These are phyloP conservation scores for Columba janthina DNA, from an alignment of 2,113 vertebrate genomes.

Conservation along the genomic window DNA sequence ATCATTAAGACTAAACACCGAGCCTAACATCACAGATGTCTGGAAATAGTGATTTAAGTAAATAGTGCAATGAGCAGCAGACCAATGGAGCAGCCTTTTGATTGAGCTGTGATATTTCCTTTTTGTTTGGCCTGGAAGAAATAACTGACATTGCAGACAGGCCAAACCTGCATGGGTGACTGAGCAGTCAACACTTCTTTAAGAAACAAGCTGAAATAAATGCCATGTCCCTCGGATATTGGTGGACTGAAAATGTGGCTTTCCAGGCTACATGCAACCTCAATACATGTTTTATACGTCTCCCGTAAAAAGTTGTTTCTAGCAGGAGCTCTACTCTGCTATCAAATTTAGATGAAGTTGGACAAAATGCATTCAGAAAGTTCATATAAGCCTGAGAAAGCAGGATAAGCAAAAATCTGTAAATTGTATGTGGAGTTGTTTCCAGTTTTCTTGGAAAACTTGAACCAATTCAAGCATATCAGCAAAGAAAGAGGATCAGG, in stretches of 20 bases:
- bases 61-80: not conserved
- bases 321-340: not conserved
- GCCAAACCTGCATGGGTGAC: not conserved
- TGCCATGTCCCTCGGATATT: not conserved
- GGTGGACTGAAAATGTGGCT: not conserved
- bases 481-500: not conserved
- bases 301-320: not conserved
- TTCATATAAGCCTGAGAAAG: not conserved
- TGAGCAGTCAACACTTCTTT: not conserved
- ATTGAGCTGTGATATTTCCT: not conserved
- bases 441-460: not conserved
- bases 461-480: not conserved
- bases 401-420: not conserved
- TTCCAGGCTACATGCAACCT: not conserved
- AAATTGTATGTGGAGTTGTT: not conserved
- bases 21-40: not conserved
- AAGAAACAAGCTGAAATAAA: not conserved
- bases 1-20: not conserved
- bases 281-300: not conserved
- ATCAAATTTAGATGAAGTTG: not conserved
- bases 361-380: not conserved
- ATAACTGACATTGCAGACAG: not conserved
- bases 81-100: not conserved
- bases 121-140: not conserved
- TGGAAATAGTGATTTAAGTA: not conserved